phyloP scores from a whole-genome alignment of 1,140 invertebrate genomes.

The Eulimnadia texana region DNA sequence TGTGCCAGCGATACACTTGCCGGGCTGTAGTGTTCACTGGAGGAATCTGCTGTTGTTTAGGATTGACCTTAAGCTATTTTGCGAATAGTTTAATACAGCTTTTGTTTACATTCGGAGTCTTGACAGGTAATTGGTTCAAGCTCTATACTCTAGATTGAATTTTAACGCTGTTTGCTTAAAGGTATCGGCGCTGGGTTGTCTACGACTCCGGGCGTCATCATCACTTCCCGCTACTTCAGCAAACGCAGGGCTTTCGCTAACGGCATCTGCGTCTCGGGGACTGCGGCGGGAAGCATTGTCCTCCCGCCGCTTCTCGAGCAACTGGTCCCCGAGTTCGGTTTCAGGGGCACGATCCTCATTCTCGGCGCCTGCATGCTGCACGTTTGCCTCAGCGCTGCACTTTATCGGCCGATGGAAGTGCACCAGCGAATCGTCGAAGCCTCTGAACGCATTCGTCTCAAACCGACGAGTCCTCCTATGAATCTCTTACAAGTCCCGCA shows the following conservation, averaged over 20 bases:
- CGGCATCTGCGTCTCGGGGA: slow-evolving; percentile 62
- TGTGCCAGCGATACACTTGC: slow-evolving; percentile 60
- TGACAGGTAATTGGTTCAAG: slow-evolving; percentile 37
- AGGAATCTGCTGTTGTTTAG: slow-evolving; percentile 51
- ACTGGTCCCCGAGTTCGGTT: slow-evolving; percentile 45
- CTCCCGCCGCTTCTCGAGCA: slow-evolving; percentile 48
- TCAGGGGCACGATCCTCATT: slow-evolving; percentile 54
- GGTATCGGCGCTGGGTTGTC: slow-evolving; percentile 60
- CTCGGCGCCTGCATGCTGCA: slow-evolving; percentile 62
- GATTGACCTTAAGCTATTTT: slow-evolving; percentile 52
- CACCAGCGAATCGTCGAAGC: slow-evolving; percentile 20
- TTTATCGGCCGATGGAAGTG: slow-evolving; percentile 42
- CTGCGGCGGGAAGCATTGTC: slow-evolving; percentile 58
- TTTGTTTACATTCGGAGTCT: slow-evolving; percentile 55
- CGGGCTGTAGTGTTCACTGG: slow-evolving; percentile 54
- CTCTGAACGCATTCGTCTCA: background rate
- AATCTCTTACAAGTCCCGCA: background rate
- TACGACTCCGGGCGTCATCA: slow-evolving; percentile 60
- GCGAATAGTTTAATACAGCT: slow-evolving; percentile 50
- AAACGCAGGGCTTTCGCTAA: slow-evolving; percentile 60
- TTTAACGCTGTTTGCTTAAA: too few relatives aligned
- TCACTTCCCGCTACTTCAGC: slow-evolving; percentile 63
- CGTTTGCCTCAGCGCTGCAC: slow-evolving; percentile 50
- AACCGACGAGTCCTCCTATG: background rate
- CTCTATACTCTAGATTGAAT: too few relatives aligned